Evolutionary conservation across 2,888 invertebrate genomes (phyloP).

Genomic region (Oscheius onirici): DNA sequence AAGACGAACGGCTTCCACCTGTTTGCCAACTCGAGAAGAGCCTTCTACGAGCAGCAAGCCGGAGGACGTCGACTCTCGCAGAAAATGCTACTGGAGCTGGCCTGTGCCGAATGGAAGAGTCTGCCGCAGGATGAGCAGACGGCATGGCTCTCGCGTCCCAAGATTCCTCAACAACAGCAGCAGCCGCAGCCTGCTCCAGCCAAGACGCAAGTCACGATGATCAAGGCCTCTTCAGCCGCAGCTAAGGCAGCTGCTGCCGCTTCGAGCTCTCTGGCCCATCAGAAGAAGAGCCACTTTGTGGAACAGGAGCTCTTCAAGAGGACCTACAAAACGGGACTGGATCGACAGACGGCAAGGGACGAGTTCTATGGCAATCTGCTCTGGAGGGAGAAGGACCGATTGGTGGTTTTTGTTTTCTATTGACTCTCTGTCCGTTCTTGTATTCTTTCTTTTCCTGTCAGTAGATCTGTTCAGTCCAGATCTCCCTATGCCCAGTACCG

Average conservation of each 20-base stretch:
- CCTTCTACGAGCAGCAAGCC: slow-evolving; percentile 9
- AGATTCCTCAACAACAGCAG: no score
- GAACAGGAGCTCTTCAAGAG: slow-evolving; percentile 15
- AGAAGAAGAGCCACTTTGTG: slow-evolving; percentile 13
- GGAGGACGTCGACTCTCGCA: slow-evolving; percentile 13
- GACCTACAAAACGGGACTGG: slow-evolving; percentile 16
- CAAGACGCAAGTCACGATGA: no score
- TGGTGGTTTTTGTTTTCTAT: neutral
- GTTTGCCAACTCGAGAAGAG: slow-evolving; percentile 22
- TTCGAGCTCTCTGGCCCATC: neutral
- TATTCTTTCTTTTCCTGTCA: no score
- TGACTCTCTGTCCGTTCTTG: no score
- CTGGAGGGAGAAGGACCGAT: slow-evolving; percentile 21
- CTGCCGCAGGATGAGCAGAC: slow-evolving; percentile 6
- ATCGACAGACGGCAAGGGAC: slow-evolving; percentile 19
- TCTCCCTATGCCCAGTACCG: no score
- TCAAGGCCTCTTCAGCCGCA: neutral
- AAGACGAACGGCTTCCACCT: slow-evolving; percentile 26
- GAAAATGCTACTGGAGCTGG: slow-evolving; percentile 11
- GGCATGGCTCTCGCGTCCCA: slow-evolving; percentile 26
- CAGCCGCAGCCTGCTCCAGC: neutral
- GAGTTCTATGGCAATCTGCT: slow-evolving; percentile 23
- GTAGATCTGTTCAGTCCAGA: no score
- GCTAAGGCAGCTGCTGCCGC: no score
- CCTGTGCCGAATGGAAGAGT: slow-evolving; percentile 16